Base-by-base conservation (phyloP, 2,113 vertebrate genomes). In the Megatriorchis doriae region DNA sequence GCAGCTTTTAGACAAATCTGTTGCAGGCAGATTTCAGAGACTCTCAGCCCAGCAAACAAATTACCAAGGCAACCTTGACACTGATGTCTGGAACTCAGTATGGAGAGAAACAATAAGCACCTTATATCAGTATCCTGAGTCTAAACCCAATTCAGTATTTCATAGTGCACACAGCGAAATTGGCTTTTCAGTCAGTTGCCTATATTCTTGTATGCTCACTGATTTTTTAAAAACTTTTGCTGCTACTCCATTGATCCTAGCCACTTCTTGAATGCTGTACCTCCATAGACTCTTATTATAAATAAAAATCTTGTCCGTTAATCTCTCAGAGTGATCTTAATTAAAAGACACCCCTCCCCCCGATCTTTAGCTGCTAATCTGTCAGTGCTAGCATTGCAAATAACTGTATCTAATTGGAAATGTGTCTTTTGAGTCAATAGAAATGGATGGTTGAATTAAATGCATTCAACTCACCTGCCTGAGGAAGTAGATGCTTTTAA, bases 21-120 rank as follows among this genome's bases (percentile, higher is more conserved):
- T 88, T 91, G 42, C 83, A 78, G 65, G 38, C 50, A 75, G 75
- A 90, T 90, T 80, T 92, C 87, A 63, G 62, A 92, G 38, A 7
- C 20, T 66, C 27, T 66, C 52, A 75, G 80, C 45, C 56, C 40
- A 43, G 59, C 56, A 93, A 94, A 96, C 14, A 74, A 62, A 87
- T 95, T 81, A 84, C 82, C 73, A 94, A 92, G 86, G 74, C 66
- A 93, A 92, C 88, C 58, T 77, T 86, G 81, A 92, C 66, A 89
- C n/a, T 74, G 40, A 86, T 74, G 63, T 71, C 83, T 95, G 72
- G 61, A 86, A 68, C 31, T 90, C 1, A 0, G 68, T 66, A 63
- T 38, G 26, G 34, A 78, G 61, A 72, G 40, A 94, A 72, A 87
- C 55, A 84, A 61, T 38, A 87, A 94, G 34, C 26, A 87, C 43